Evolutionary conservation across 2,113 vertebrate genomes (phyloP).

Genomic region (Xiphophorus couchianus): DNA sequence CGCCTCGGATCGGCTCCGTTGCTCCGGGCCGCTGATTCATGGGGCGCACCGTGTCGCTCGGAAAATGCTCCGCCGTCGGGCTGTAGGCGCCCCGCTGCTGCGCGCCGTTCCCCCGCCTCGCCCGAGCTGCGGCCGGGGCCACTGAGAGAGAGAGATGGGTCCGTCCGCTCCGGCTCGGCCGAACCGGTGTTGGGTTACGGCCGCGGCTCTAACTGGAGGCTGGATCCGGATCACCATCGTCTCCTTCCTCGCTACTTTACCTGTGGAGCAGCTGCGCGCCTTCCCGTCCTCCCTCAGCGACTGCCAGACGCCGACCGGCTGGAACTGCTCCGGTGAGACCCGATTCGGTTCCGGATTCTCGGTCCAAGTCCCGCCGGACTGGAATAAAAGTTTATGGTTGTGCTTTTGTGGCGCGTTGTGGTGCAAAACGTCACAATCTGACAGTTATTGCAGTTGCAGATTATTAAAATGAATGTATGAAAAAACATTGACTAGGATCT

Average conservation of each 20-base stretch:
- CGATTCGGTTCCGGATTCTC: neutral
- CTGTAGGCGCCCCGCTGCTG: conserved; percentile 67
- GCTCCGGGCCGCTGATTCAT: conserved; percentile 69
- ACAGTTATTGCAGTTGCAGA: too few relatives aligned
- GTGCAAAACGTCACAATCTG: too few relatives aligned
- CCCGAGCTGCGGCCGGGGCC: conserved; percentile 65
- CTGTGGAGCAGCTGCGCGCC: conserved; percentile 88
- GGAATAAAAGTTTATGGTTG: conserved; percentile 35
- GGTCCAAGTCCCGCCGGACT: neutral
- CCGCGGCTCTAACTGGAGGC: conserved; percentile 53
- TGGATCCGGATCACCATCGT: conserved; percentile 81
- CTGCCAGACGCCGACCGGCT: conserved; percentile 97
- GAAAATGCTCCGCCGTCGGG: conserved; percentile 78
- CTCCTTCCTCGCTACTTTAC: conserved; percentile 82
- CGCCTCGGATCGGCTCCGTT: conserved; percentile 53
- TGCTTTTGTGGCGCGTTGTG: neutral
- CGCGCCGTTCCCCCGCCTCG: conserved; percentile 61
- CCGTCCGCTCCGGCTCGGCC: conserved; percentile 63
- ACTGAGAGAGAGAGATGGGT: conserved; percentile 75
- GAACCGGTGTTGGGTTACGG: conserved; percentile 74
- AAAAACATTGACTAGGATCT: too few relatives aligned
- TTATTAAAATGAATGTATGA: too few relatives aligned
- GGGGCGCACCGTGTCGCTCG: conserved; percentile 76
- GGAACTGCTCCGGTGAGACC: conserved; percentile 97
- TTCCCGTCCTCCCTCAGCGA: conserved; percentile 97